These are phyloP conservation scores for Gobiocypris rarus DNA, from an alignment of 2,113 vertebrate species.

Conservation along the genomic window DNA sequence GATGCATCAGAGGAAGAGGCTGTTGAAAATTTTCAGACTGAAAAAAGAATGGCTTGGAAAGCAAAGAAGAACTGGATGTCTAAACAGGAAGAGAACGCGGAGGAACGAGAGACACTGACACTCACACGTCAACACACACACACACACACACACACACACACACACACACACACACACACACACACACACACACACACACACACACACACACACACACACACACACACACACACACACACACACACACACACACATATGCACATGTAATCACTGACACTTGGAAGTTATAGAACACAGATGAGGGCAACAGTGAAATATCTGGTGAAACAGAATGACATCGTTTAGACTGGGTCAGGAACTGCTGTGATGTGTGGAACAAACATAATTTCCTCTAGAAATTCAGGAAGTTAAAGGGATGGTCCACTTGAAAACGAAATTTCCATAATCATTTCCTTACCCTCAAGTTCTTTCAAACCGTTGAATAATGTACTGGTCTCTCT, in stretches of 20 bases:
- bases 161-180: slow-evolving; percentile 40
- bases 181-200: slow-evolving; percentile 29
- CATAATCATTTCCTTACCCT: not conserved
- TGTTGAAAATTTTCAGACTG: slow-evolving; percentile 60
- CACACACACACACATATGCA: slow-evolving; percentile 43
- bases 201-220: slow-evolving; percentile 43
- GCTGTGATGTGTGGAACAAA: slow-evolving; percentile 11
- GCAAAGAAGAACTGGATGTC: slow-evolving; percentile 74
- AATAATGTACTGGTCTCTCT: not conserved
- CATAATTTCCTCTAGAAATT: not conserved
- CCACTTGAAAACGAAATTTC: not conserved
- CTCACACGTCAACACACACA: slow-evolving; percentile 25
- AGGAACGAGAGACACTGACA: slow-evolving; percentile 20
- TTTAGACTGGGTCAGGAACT: slow-evolving; percentile 17
- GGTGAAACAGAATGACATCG: slow-evolving; percentile 24
- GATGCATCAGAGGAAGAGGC: slow-evolving; percentile 61
- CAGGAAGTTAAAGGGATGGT: not conserved
- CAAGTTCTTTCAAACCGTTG: not conserved
- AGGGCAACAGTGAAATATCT: not conserved
- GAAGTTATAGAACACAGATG: slow-evolving; percentile 62
- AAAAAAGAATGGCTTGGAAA: slow-evolving; percentile 80
- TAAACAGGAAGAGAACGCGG: slow-evolving; percentile 52
- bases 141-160: slow-evolving; percentile 39
- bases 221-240: slow-evolving; percentile 42
- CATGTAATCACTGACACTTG: slow-evolving; percentile 49